Evolutionary conservation across 1,140 invertebrate species (phyloP), one percentile per base, ranked within the genome.

Genomic region (Octopus bimaculoides): DNA sequence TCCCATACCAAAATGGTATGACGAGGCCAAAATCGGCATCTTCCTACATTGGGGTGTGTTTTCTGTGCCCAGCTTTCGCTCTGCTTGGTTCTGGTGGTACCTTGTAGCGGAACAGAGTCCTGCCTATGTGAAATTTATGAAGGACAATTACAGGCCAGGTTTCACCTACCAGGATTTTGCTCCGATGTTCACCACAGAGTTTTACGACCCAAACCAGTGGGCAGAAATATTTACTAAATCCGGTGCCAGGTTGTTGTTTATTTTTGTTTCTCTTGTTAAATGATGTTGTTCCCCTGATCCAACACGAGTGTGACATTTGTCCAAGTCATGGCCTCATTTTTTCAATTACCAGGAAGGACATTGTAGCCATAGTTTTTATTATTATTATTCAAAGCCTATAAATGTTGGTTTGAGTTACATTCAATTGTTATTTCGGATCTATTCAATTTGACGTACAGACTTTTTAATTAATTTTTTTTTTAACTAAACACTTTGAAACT

Each of bases 1-100:
- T 20, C 89, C 90, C 5, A 78, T 89, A n/a, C 90, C 90, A 5
- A 20, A 12, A 6, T 90, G 89, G 89, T 90, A 85, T 79, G 90
- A 90, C 77, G 84, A 90, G 12, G 87, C 84, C 14, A 90, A 90
- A 77, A 77, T 89, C 56, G 88, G 89, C 7, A 89, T 90, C 52
- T 90, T 90, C 80, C 78, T 90, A 7, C 87, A 89, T 77, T 90
- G 88, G 88, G 88, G 88, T 14, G 84, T 89, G 10, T 89, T 88
- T 79, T 87, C 88, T 53, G 88, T 89, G 8, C 88, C 88, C 5
- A 81, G 81, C 56, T 89, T 84, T 80, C 73, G 82, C 12, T 82
- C 80, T 86, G 82, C 87, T 41, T 80, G 81, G 66, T 80, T 85
- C 17, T 90, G 89, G 89, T 76, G 76, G 12, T 5, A 79, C 7